Conservation (phyloP, 1,140 invertebrate genomes). For the Nebria ingens region DNA sequence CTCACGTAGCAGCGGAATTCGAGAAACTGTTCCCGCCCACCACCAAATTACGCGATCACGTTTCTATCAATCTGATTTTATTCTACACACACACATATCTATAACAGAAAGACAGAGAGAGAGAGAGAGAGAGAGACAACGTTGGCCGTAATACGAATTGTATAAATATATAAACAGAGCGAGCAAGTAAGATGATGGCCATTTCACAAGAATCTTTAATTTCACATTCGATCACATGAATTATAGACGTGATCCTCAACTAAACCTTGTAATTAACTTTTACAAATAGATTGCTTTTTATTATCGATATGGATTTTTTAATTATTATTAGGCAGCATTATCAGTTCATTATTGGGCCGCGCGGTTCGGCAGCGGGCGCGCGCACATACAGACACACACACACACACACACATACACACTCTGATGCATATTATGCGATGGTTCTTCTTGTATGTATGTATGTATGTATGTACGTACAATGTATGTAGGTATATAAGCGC, state of each 20-base stretch:
- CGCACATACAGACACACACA: no score
- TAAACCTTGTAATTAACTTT: constrained; percentile 22
- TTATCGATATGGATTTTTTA: constrained; percentile 16
- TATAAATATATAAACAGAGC: no score
- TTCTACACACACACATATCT: constrained; percentile 15
- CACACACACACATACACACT: no score
- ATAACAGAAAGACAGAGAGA: no score
- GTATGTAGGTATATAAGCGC: background rate
- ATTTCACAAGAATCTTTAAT: constrained; percentile 15
- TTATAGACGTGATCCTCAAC: constrained; percentile 17
- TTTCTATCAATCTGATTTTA: constrained; percentile 30
- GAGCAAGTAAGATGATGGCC: no score
- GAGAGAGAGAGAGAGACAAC: background rate
- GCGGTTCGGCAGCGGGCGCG: background rate
- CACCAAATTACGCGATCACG: constrained; percentile 28
- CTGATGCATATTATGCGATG: background rate
- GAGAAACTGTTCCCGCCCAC: constrained; percentile 20
- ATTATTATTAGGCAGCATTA: constrained; percentile 10
- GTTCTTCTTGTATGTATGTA: background rate
- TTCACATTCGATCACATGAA: constrained; percentile 18
- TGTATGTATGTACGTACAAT: background rate
- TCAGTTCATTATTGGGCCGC: constrained; percentile 7
- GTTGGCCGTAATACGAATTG: no score
- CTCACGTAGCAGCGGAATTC: background rate
- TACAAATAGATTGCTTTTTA: constrained; percentile 24